Evolutionary conservation across 2,888 invertebrate species (phyloP).

Genomic region (Oligia strigilis): DNA sequence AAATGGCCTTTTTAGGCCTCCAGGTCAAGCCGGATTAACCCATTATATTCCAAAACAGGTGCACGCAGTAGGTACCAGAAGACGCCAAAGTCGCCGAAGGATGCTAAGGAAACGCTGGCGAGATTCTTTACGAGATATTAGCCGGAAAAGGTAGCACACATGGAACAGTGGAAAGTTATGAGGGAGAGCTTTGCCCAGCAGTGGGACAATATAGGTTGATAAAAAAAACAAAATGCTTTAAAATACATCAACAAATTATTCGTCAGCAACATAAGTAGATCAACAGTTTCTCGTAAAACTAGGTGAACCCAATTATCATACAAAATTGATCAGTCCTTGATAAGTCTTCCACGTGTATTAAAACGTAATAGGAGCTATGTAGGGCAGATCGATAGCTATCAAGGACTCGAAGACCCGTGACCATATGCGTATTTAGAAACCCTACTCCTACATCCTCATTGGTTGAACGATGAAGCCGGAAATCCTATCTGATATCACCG

Average conservation of each 20-base stretch:
- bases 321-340: conserved; percentile 29
- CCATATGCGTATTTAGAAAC: conserved; percentile 24
- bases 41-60: neutral
- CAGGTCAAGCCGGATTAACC: neutral
- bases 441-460: neutral
- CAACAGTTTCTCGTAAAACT: conserved; percentile 24
- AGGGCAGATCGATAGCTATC: conserved; percentile 50
- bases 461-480: neutral
- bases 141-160: neutral
- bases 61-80: neutral
- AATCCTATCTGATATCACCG: conserved; percentile 16
- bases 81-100: neutral
- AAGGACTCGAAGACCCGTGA: conserved; percentile 31
- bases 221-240: neutral
- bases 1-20: too few relatives aligned
- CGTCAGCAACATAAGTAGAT: neutral
- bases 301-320: conserved; percentile 34
- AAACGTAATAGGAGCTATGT: conserved; percentile 26
- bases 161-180: neutral
- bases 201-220: too few relatives aligned
- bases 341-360: conserved; percentile 13
- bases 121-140: neutral
- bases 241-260: neutral
- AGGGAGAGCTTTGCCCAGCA: neutral
- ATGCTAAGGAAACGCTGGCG: too few relatives aligned